Conservation (phyloP, 2,113 vertebrate genomes). For the Pachycephala philippinensis region DNA sequence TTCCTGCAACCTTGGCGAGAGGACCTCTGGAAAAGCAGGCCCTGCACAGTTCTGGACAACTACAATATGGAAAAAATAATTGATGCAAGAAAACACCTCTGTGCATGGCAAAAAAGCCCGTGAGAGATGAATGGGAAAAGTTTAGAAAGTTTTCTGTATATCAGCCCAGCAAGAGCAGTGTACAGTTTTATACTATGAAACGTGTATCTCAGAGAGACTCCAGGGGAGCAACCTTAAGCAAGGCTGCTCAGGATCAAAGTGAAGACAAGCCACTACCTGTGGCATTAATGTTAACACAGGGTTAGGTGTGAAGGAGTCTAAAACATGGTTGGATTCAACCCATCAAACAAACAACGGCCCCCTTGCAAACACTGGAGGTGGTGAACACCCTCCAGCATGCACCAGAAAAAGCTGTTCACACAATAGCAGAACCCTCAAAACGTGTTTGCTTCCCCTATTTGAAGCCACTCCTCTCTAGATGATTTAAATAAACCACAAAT, state of each 20-base stretch:
- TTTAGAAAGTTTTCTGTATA: neutral
- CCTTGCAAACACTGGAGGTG: neutral
- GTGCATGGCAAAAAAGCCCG: fast-evolving
- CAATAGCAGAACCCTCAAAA: neutral
- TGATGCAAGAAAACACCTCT: neutral
- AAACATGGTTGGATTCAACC: neutral
- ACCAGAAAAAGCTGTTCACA: neutral
- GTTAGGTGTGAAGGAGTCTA: neutral
- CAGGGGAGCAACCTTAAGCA: neutral
- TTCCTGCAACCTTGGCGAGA: neutral
- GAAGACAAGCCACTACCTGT: neutral
- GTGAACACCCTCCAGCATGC: neutral
- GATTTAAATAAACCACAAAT: neutral
- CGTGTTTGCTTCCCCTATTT: neutral
- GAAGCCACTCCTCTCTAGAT: neutral
- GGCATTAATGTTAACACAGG: neutral
- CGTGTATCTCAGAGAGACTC: neutral
- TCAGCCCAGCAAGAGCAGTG: neutral
- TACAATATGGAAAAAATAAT: neutral
- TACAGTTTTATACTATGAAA: neutral
- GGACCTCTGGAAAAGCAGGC: neutral
- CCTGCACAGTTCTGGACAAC: neutral
- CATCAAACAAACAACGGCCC: neutral
- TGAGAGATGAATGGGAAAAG: neutral
- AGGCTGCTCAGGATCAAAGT: neutral